These are phyloP conservation scores for Channa argus DNA, from an alignment of 2,113 vertebrate genomes.

Conservation along the genomic window DNA sequence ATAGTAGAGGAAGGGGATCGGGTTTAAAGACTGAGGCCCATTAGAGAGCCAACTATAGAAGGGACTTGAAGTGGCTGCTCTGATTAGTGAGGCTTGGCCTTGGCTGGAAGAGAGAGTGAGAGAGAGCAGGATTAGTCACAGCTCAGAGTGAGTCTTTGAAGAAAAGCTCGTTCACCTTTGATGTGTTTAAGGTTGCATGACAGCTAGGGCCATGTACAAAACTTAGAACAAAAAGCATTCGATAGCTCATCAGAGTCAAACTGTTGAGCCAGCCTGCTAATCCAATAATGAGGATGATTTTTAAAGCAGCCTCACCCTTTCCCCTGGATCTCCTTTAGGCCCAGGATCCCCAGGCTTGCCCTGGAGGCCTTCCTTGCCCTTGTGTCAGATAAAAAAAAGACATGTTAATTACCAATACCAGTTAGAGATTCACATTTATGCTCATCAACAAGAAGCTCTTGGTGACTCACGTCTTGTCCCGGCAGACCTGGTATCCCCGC, in stretches of 20 bases:
- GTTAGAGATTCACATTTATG: neutral
- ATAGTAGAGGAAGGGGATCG: slow-evolving; percentile 56
- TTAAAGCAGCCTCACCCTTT: slow-evolving; percentile 79
- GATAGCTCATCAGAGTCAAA: slow-evolving; percentile 51
- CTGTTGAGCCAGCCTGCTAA: slow-evolving; percentile 40
- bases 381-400: slow-evolving; percentile 23
- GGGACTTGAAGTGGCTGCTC: slow-evolving; percentile 48
- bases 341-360: slow-evolving; percentile 80
- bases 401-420: neutral
- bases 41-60: slow-evolving; percentile 50
- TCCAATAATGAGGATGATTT: slow-evolving; percentile 33
- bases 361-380: slow-evolving; percentile 82
- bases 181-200: slow-evolving; percentile 64
- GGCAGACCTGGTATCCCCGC: slow-evolving; percentile 85
- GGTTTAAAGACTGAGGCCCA: slow-evolving; percentile 68
- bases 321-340: slow-evolving; percentile 86
- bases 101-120: slow-evolving; percentile 38
- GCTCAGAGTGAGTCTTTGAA: slow-evolving; percentile 66
- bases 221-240: slow-evolving; percentile 48
- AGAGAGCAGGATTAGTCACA: slow-evolving; percentile 67
- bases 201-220: slow-evolving; percentile 44
- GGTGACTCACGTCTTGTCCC: slow-evolving; percentile 86
- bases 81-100: slow-evolving; percentile 69
- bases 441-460: slow-evolving; percentile 4
- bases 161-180: slow-evolving; percentile 64